Evolutionary conservation across 1,140 invertebrate species (phyloP), one percentile per base, ranked within the genome.

Genomic region (Linepithema humile): DNA sequence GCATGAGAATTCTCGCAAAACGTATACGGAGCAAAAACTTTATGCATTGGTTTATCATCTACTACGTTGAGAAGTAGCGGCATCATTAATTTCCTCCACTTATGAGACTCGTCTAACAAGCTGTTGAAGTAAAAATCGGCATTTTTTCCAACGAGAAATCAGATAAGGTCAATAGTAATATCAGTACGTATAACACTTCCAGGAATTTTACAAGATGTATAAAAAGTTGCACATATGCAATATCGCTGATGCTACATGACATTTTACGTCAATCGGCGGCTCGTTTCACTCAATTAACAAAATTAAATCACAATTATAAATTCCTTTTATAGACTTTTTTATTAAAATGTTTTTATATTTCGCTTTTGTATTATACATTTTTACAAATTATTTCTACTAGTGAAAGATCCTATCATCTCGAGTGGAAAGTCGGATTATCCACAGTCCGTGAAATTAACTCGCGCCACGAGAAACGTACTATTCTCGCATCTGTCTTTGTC

Each of bases 61-160:
- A 3, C 10, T 26, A 1, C 23, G n/a, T 53, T 53, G 20, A 50
- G 40, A 50, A 48, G n/a, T 35, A 62, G 40, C 45, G 15, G 32
- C 17, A 40, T 69, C 5, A 69, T 78, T 69, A 69, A 78, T 78
- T 59, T 35, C 23, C 17, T 78, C 23, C 17, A 9, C 2, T 38
- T 40, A 26, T 40, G 9, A 77, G 17, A 78, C 75, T 69, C 23
- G 62, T 53, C 5, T 53, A 53, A 29, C 20, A 53, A 78, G 45
- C 10, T 20, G 12, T 9, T 17, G 17, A 29, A 29, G 5, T 17
- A 65, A 38, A 69, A 40, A 15, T 67, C 35, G 29, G 17, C 45
- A 53, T 23, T 78, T 12, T 50, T 29, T 53, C 29, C 10, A 2
- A 67, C 35, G 45, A 67, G 9, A 29, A 78, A 53, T 20, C 3